These are phyloP conservation scores for Heliothis subflexa DNA, from an alignment of 1,140 invertebrate species.

Conservation along the genomic window DNA sequence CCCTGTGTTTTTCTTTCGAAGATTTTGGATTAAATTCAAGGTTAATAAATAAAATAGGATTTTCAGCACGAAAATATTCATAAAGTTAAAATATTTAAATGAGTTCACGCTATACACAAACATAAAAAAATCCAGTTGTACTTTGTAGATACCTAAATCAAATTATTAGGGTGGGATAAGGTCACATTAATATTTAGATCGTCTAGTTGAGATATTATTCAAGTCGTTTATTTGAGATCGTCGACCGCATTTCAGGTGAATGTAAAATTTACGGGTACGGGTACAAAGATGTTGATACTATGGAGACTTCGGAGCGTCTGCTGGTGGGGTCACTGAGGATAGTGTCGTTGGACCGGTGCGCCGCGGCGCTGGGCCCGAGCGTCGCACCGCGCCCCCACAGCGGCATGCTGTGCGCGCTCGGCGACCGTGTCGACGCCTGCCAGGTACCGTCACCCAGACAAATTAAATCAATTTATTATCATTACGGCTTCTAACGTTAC, in stretches of 20 bases:
- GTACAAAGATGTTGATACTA: conserved; percentile 58
- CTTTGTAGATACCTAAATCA: too few species aligned
- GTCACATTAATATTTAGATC: conserved; percentile 26
- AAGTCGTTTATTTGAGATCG: conserved; percentile 1
- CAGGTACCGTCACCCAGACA: conserved; percentile 61
- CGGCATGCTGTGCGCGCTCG: conserved; percentile 80
- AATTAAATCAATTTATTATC: conserved; percentile 7
- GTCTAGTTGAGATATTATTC: conserved; percentile 33
- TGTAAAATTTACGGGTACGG: conserved; percentile 81
- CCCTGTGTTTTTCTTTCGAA: too few species aligned
- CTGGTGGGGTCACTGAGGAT: conserved; percentile 66
- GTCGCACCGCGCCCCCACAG: conserved; percentile 68
- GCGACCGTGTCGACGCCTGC: conserved; percentile 76
- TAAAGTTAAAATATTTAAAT: background rate
- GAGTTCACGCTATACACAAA: background rate
- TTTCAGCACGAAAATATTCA: background rate
- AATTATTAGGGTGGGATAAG: conserved; percentile 7
- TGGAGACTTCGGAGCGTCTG: conserved; percentile 63
- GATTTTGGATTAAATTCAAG: too few species aligned
- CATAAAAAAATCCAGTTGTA: background rate
- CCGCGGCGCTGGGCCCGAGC: conserved; percentile 63
- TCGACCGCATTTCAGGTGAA: conserved; percentile 66
- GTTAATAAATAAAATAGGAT: too few species aligned
- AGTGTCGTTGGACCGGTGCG: conserved; percentile 76
- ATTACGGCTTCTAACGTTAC: background rate